Evolutionary conservation across 30 jellyfish, hydroid and myxozoan genomes (phyloP).

Genomic region (Turritopsis rubra): DNA sequence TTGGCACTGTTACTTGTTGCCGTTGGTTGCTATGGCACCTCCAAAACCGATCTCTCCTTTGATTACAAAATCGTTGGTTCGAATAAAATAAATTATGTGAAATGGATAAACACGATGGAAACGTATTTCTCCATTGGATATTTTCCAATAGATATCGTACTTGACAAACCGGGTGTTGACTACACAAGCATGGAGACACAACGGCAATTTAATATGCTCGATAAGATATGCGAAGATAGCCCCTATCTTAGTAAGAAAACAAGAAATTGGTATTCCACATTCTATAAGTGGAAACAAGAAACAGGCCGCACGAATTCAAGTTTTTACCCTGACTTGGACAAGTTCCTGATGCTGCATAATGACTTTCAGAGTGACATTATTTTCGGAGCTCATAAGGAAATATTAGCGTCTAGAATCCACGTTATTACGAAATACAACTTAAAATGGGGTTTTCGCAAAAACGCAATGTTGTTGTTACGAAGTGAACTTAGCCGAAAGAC

Average conservation of each 20-base stretch:
- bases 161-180: constrained; percentile 16
- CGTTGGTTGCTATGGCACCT: constrained; percentile 22
- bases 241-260: not conserved
- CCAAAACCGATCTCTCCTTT: constrained; percentile 15
- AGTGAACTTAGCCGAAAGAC: not conserved
- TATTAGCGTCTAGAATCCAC: constrained; percentile 32
- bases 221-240: constrained; percentile 4
- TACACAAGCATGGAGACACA: constrained; percentile 16
- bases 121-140: constrained; percentile 7
- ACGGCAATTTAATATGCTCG: constrained; percentile 9
- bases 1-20: not conserved
- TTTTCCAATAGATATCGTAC: constrained; percentile 25
- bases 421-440: constrained; percentile 1
- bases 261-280: constrained; percentile 31
- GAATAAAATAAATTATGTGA: constrained; percentile 7
- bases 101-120: constrained; percentile 26
- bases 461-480: constrained; percentile 33
- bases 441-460: constrained; percentile 12
- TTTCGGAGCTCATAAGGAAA: not conserved
- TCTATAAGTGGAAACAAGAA: not conserved
- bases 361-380: constrained; percentile 28
- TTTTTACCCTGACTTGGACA: constrained; percentile 2
- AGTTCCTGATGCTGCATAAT: not conserved
- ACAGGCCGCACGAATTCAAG: not conserved
- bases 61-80: constrained; percentile 36